Percentiles rank a stretch among this genome's conserved stretches.
Conservation (phyloP, 2,797 vertebrate species). For the Molossus molossus region DNA sequence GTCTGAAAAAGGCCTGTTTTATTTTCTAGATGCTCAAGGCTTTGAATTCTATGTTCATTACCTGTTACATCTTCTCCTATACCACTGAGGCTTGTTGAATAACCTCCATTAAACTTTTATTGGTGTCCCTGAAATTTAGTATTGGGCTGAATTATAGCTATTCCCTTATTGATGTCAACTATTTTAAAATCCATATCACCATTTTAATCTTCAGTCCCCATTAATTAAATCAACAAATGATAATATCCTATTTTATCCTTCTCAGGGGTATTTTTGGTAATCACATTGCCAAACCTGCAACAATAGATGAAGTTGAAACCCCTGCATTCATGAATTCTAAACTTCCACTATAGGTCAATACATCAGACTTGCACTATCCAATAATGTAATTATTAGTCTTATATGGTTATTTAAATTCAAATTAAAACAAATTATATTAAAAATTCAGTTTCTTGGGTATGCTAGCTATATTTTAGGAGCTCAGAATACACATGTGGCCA, state of each 20-base stretch:
- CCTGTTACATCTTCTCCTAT: constrained; percentile 93
- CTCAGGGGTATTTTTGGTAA: constrained; percentile 90
- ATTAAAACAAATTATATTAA: not conserved
- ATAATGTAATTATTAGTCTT: not conserved
- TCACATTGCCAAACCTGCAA: constrained; percentile 93
- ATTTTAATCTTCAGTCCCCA: constrained; percentile 96
- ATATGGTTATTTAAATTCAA: constrained; percentile 23
- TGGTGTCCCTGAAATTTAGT: constrained; percentile 94
- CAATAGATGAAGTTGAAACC: constrained; percentile 92
- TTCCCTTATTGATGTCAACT: constrained; percentile 94
- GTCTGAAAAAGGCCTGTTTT: constrained; percentile 94
- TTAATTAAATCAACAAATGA: constrained; percentile 94
- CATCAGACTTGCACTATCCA: constrained; percentile 89
- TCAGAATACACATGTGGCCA: not conserved
- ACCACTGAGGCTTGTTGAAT: constrained; percentile 95
- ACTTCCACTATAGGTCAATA: constrained; percentile 93
- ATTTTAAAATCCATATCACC: constrained; percentile 97
- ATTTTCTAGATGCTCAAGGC: constrained; percentile 91
- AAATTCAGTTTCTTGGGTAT: not conserved
- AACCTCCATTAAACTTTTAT: constrained; percentile 95
- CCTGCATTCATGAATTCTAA: constrained; percentile 96
- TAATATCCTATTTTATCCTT: constrained; percentile 93
- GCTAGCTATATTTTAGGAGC: not conserved
- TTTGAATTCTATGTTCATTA: constrained; percentile 94
- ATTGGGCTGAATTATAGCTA: constrained; percentile 94